A percentile compares a stretch with the other conserved stretches of the same genome.
phyloP scores from a whole-genome alignment of 2,797 vertebrate species.

The Sebastes vulpes region DNA sequence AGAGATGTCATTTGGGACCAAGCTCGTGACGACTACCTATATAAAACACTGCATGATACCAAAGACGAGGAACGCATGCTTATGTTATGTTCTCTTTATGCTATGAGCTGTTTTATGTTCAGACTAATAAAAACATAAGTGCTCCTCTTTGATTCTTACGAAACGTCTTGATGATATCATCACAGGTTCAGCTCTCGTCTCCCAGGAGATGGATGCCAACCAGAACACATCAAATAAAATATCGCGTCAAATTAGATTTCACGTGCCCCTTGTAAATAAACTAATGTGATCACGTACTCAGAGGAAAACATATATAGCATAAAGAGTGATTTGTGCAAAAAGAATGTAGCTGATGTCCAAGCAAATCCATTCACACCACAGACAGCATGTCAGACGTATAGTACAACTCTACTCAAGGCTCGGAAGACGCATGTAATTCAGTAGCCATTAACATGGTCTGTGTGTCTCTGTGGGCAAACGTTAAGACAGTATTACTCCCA shows the following conservation, averaged over 20 bases:
- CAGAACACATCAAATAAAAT: constrained; percentile 55
- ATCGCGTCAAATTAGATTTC: constrained; percentile 38
- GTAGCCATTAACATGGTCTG: not conserved
- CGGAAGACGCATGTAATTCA: not conserved
- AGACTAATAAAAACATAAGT: constrained; percentile 44
- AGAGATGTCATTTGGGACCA: constrained; percentile 18
- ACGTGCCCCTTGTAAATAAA: constrained; percentile 12
- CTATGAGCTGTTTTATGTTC: constrained; percentile 32
- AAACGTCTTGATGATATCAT: constrained; percentile 51
- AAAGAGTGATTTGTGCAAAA: not conserved
- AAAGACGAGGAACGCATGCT: constrained; percentile 14
- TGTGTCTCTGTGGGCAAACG: not conserved
- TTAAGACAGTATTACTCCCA: not conserved
- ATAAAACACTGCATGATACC: constrained; percentile 9
- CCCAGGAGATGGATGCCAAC: constrained; percentile 37
- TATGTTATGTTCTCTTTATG: constrained; percentile 10
- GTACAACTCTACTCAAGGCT: not conserved
- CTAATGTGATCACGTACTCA: constrained; percentile 22
- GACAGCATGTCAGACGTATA: not conserved
- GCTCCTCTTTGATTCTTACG: constrained; percentile 51
- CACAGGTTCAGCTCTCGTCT: constrained; percentile 46
- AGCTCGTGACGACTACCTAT: not conserved
- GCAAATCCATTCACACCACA: constrained; percentile 1
- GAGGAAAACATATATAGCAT: not conserved
- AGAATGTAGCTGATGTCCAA: not conserved